phyloP scores from a whole-genome alignment of 2,113 vertebrate genomes.

The pig (Sus scrofa) region DNA sequence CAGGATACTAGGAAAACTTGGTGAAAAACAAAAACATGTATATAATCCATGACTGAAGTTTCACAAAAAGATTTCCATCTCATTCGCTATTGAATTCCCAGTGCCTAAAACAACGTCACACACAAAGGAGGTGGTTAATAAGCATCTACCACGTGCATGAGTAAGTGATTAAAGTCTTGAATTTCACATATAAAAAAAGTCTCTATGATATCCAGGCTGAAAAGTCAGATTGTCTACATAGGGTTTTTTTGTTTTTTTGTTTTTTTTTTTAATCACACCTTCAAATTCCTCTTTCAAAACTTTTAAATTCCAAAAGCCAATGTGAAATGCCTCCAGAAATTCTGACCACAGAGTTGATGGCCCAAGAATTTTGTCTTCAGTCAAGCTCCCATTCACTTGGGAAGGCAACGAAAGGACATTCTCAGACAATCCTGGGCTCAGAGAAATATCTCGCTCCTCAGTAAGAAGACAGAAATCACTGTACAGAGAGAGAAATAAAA shows the following conservation, averaged over 20 bases:
- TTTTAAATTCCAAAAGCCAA: slow-evolving; percentile 32
- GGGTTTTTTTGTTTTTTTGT: background rate
- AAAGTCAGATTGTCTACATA: background rate
- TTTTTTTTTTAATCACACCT: background rate
- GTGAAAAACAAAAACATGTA: background rate
- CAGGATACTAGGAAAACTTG: background rate
- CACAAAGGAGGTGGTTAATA: background rate
- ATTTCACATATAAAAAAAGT: background rate
- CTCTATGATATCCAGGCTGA: background rate
- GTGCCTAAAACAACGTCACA: background rate
- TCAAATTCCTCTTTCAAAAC: slow-evolving; percentile 34
- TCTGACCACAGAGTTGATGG: slow-evolving; percentile 17
- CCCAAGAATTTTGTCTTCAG: slow-evolving; percentile 21
- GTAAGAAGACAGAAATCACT: background rate
- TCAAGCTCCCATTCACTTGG: background rate
- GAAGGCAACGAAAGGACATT: slow-evolving; percentile 30
- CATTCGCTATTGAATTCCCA: background rate
- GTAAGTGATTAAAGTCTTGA: background rate
- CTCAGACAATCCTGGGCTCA: background rate
- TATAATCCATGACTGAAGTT: background rate
- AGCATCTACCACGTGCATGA: background rate
- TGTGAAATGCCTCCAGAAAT: slow-evolving; percentile 21
- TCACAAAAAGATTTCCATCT: background rate
- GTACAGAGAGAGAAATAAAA: background rate
- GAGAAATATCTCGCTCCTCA: background rate